Conservation (phyloP, 2,113 vertebrate species). For the human (Homo sapiens) region GRCh38 chr6:145095001-145095500, state of each 20-base stretch:
- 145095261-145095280: background rate
- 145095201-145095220: background rate
- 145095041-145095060: background rate
- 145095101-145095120: background rate
- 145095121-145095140: background rate
- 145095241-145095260: background rate
- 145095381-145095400: background rate
- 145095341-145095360: background rate
- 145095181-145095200: background rate
- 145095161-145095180: background rate
- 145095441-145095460: background rate
- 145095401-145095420: background rate
- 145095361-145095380: background rate
- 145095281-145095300: background rate
- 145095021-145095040: background rate
- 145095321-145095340: background rate
- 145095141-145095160: background rate
- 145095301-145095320: background rate
- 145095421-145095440: background rate
- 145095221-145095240: background rate
- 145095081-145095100: background rate
- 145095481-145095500: background rate
- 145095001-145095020: background rate
- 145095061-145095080: background rate
- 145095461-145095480: background rate